phyloP scores from a whole-genome alignment of 2,797 vertebrate species.

The Carcharodon carcharias region DNA sequence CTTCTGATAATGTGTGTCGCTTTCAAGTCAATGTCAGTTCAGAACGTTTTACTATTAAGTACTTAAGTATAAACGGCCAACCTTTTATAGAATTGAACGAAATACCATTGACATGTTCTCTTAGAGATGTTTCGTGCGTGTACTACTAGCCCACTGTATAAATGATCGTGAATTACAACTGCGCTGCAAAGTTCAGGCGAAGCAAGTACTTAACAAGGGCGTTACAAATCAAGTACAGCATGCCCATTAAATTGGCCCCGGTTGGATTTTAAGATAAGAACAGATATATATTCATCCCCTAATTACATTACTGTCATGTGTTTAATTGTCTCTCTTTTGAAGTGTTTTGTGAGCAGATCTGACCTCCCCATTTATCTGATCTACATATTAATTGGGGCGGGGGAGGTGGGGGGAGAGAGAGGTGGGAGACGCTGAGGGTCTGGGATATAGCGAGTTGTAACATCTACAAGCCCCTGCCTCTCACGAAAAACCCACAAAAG shows the following conservation, averaged over 20 bases:
- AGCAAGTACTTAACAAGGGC: conserved; percentile 43
- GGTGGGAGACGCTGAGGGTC: conserved; percentile 38
- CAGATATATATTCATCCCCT: conserved; percentile 57
- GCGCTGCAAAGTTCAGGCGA: background rate
- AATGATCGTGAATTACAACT: background rate
- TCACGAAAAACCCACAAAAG: background rate
- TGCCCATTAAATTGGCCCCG: conserved; percentile 52
- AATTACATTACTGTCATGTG: conserved; percentile 59
- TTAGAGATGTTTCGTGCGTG: background rate
- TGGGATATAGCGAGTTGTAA: conserved; percentile 47
- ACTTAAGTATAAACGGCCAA: background rate
- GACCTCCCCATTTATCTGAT: conserved; percentile 59
- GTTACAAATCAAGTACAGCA: conserved; percentile 45
- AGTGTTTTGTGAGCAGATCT: conserved; percentile 48
- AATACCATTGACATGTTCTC: background rate
- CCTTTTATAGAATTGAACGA: background rate
- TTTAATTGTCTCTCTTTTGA: conserved; percentile 46
- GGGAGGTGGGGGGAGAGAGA: conserved; percentile 38
- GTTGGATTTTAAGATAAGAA: conserved; percentile 48
- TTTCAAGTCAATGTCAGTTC: background rate
- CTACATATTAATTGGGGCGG: conserved; percentile 57
- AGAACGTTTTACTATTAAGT: background rate
- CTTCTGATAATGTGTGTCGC: background rate
- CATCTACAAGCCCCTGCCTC: conserved; percentile 43
- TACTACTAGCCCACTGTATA: background rate